These are phyloP conservation scores for Arenaria interpres DNA, from an alignment of 2,113 vertebrate species.

Conservation along the genomic window DNA sequence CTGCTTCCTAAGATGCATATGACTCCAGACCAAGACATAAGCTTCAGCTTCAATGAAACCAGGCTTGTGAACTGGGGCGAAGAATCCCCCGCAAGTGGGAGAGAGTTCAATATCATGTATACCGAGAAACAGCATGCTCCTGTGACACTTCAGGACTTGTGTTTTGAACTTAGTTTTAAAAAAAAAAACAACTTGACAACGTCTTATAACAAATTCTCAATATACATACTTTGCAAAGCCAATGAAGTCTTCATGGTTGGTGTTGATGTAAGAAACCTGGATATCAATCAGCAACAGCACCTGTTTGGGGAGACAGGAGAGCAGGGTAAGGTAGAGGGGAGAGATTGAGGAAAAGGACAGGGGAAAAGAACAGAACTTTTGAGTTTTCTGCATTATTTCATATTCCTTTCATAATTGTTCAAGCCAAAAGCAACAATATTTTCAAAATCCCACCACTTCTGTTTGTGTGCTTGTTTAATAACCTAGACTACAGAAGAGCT, in stretches of 20 bases:
- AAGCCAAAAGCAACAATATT: not conserved
- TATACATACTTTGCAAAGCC: slow-evolving; percentile 90
- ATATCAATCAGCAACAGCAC: slow-evolving; percentile 89
- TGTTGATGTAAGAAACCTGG: slow-evolving; percentile 94
- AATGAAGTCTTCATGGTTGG: slow-evolving; percentile 95
- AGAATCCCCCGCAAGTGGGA: not conserved
- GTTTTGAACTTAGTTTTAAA: not conserved
- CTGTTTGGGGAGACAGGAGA: slow-evolving; percentile 57
- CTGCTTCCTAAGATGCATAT: not conserved
- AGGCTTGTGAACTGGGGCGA: not conserved
- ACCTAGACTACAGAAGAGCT: not conserved
- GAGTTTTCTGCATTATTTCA: not conserved
- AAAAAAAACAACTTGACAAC: not conserved
- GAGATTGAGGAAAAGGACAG: not conserved
- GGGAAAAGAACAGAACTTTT: not conserved
- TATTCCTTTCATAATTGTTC: not conserved
- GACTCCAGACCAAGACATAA: not conserved
- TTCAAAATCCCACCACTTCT: not conserved
- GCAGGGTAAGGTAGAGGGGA: not conserved
- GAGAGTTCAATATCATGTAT: not conserved
- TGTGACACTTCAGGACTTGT: not conserved
- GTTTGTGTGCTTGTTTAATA: not conserved
- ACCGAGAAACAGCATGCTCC: not conserved
- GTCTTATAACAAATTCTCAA: not conserved
- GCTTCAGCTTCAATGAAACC: not conserved